phyloP scores from a whole-genome alignment of 1,140 invertebrate genomes.

The Micrasema longulum region DNA sequence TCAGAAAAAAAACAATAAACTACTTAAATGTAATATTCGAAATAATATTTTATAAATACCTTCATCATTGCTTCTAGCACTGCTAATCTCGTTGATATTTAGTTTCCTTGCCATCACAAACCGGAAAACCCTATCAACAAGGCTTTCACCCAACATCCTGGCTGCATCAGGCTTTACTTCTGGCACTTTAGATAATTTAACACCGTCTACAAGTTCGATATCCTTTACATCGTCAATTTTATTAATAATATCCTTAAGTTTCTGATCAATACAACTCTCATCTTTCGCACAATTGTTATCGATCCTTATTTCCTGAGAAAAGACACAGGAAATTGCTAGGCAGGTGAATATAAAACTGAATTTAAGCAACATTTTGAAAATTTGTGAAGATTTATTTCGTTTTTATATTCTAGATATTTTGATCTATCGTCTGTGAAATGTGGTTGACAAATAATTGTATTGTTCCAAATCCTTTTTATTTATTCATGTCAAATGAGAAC shows the following conservation, averaged over 20 bases:
- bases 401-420: neutral
- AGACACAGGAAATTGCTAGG: constrained; percentile 18
- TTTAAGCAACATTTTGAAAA: constrained; percentile 24
- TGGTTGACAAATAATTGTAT: constrained; percentile 43
- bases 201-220: constrained; percentile 61
- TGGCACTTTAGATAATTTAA: constrained; percentile 58
- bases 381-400: neutral
- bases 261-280: constrained; percentile 58
- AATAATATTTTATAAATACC: too few species aligned
- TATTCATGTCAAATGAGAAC: constrained; percentile 46
- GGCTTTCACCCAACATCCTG: constrained; percentile 48
- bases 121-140: constrained; percentile 61
- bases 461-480: constrained; percentile 44
- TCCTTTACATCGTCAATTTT: constrained; percentile 61
- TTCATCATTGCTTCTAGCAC: constrained; percentile 56
- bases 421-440: constrained; percentile 48
- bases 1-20: too few species aligned
- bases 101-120: constrained; percentile 64
- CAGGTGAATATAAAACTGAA: constrained; percentile 13
- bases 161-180: constrained; percentile 55
- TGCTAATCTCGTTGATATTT: constrained; percentile 59
- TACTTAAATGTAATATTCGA: too few species aligned
- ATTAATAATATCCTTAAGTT: constrained; percentile 63
- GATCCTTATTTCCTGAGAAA: constrained; percentile 37
- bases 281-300: constrained; percentile 50